phyloP scores from a whole-genome alignment of 1,140 invertebrate genomes.

The Leptinotarsa lineolata region DNA sequence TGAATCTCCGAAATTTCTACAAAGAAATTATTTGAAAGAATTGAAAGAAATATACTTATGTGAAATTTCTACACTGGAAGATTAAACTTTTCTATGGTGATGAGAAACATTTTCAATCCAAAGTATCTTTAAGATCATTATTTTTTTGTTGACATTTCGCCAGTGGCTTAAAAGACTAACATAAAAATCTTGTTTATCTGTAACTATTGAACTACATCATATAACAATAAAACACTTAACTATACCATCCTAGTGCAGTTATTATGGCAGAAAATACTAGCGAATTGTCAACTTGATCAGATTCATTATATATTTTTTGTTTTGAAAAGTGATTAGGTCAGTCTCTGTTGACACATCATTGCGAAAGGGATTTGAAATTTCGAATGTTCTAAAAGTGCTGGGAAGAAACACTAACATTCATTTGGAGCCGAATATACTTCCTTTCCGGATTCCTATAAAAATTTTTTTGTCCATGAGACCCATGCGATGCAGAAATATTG shows the following conservation, averaged over 20 bases:
- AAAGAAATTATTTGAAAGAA: slow-evolving; percentile 4
- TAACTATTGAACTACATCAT: slow-evolving; percentile 37
- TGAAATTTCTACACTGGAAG: background rate
- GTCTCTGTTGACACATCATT: too few relatives aligned
- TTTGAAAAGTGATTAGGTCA: background rate
- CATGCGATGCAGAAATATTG: background rate
- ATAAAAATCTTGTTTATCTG: slow-evolving; percentile 39
- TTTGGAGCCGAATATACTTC: background rate
- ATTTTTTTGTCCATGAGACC: background rate
- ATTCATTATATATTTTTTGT: slow-evolving; percentile 4
- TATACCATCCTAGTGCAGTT: slow-evolving; percentile 30
- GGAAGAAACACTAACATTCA: too few relatives aligned
- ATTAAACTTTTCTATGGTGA: background rate
- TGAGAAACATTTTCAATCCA: slow-evolving; percentile 27
- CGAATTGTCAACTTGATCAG: slow-evolving; percentile 23
- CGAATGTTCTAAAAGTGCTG: too few relatives aligned
- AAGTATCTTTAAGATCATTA: slow-evolving; percentile 26
- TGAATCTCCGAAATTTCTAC: background rate
- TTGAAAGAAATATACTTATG: background rate
- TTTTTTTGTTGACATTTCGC: slow-evolving; percentile 28
- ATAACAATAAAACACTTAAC: slow-evolving; percentile 32
- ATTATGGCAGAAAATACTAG: slow-evolving; percentile 28
- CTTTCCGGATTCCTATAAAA: background rate
- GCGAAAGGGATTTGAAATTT: too few relatives aligned
- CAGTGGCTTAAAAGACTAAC: slow-evolving; percentile 29